Evolutionary conservation across 2,888 invertebrate species (phyloP).

Genomic region (Hirtodrosophila trivittata): DNA sequence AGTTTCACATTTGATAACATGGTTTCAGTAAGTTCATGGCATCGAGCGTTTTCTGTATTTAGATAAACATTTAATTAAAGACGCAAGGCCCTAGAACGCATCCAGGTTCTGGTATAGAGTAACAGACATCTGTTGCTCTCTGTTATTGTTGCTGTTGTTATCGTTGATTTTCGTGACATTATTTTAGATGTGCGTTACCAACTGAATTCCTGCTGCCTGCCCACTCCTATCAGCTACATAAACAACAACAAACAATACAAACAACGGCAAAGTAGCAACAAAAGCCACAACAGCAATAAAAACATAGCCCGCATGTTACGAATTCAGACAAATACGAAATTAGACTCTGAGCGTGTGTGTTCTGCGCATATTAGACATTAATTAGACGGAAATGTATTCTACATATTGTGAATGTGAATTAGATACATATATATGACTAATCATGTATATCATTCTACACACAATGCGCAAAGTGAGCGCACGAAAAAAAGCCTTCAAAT

Average conservation of each 20-base stretch:
- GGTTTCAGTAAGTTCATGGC: too few species aligned
- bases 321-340: slow-evolving; percentile 8
- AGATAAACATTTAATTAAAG: slow-evolving; percentile 74
- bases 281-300: slow-evolving; percentile 5
- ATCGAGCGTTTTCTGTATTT: too few species aligned
- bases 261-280: background rate
- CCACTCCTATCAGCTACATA: slow-evolving; percentile 37
- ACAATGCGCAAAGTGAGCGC: too few species aligned
- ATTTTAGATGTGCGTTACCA: slow-evolving; percentile 25
- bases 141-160: slow-evolving; percentile 15
- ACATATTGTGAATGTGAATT: background rate
- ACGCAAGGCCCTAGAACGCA: slow-evolving; percentile 11
- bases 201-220: slow-evolving; percentile 46
- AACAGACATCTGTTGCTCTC: slow-evolving; percentile 41
- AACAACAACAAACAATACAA: background rate
- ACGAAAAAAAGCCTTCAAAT: too few species aligned
- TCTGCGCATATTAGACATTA: slow-evolving; percentile 56
- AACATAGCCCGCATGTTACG: slow-evolving; percentile 40
- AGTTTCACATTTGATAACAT: too few species aligned
- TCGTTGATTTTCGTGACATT: slow-evolving; percentile 28
- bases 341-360: slow-evolving; percentile 21
- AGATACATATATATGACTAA: too few species aligned
- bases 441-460: too few species aligned
- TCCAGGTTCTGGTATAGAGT: slow-evolving; percentile 1
- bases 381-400: slow-evolving; percentile 60